These are phyloP conservation scores for Cheirogaleus medius DNA, from an alignment of 2,113 vertebrate species.

Conservation along the genomic window DNA sequence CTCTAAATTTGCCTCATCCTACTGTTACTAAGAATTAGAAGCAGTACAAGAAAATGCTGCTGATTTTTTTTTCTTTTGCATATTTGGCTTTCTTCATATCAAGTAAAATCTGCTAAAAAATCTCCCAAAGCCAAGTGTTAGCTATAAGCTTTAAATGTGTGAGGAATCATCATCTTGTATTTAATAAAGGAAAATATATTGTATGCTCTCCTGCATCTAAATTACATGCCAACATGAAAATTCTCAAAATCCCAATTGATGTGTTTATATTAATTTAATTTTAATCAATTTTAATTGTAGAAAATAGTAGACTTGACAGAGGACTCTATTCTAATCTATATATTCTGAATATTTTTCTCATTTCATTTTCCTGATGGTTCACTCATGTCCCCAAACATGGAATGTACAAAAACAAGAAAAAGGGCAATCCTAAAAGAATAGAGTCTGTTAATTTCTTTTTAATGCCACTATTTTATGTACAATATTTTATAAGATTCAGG, in stretches of 20 bases:
- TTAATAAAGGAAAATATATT: constrained; percentile 17
- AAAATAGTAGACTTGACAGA: background rate
- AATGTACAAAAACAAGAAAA: background rate
- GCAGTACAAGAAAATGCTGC: constrained; percentile 64
- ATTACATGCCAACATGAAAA: background rate
- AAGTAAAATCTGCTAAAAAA: constrained; percentile 59
- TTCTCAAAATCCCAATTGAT: constrained; percentile 20
- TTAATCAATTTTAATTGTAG: constrained; percentile 31
- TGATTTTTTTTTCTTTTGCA: constrained; percentile 33
- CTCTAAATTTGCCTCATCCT: constrained; percentile 70
- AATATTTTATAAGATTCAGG: background rate
- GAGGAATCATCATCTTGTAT: background rate
- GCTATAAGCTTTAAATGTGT: constrained; percentile 23
- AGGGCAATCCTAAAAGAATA: background rate
- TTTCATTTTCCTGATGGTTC: background rate
- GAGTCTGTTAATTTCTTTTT: background rate
- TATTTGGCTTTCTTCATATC: constrained; percentile 55
- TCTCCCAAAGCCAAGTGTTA: constrained; percentile 8
- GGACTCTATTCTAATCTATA: background rate
- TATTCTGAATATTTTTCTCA: constrained; percentile 10
- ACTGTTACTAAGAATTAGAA: constrained; percentile 65
- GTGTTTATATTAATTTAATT: constrained; percentile 23
- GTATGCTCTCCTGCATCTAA: background rate
- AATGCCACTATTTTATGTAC: background rate
- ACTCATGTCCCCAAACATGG: background rate